Percentiles rank a stretch among this genome's conserved stretches.
phyloP scores from a whole-genome alignment of 2,113 vertebrate genomes.

The Marmota flaviventris region DNA sequence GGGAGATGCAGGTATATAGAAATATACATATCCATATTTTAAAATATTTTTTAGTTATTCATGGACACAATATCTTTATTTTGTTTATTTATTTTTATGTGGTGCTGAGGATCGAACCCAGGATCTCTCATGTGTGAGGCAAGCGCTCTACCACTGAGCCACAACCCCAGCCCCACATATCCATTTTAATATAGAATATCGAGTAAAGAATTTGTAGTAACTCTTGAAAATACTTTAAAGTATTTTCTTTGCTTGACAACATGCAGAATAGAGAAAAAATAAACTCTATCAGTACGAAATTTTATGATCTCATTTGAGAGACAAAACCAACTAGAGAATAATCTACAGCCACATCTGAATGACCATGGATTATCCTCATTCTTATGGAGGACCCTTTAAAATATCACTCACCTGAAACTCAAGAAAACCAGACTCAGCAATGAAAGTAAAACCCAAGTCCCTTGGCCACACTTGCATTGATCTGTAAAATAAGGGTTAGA shows the following conservation, averaged over 20 bases:
- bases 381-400: not conserved
- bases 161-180: not conserved
- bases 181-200: not conserved
- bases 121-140: too few relatives aligned
- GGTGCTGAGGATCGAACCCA: too few relatives aligned
- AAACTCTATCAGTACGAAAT: not conserved
- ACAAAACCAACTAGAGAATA: not conserved
- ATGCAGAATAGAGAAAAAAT: not conserved
- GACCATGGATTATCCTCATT: not conserved
- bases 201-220: not conserved
- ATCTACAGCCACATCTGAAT: not conserved
- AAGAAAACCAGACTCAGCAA: constrained; percentile 34
- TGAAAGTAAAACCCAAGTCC: constrained; percentile 1
- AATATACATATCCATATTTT: not conserved
- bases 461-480: not conserved
- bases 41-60: too few relatives aligned
- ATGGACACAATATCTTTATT: too few relatives aligned
- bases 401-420: constrained; percentile 41
- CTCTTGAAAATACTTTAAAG: constrained; percentile 4
- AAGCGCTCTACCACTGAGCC: too few relatives aligned
- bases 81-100: too few relatives aligned
- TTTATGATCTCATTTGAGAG: not conserved
- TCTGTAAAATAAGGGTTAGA: not conserved
- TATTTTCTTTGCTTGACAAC: not conserved
- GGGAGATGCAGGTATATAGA: not conserved